Percentiles rank a stretch among this genome's conserved stretches.
Evolutionary conservation across 1,140 invertebrate species (phyloP).

Genomic region (Sminthurinus signatus): DNA sequence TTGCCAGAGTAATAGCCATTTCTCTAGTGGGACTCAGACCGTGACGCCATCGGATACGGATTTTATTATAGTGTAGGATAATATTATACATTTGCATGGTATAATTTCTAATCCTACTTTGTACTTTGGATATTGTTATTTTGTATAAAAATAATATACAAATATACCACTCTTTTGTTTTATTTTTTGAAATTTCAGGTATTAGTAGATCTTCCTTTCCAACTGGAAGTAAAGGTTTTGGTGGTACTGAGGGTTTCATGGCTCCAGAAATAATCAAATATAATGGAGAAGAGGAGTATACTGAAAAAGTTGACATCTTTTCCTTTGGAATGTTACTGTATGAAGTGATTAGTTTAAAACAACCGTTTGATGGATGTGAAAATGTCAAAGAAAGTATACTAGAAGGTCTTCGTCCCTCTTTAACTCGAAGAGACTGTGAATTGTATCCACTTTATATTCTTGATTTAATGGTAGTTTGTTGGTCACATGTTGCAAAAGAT

Average conservation of each 20-base stretch:
- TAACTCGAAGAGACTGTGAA: conserved; percentile 57
- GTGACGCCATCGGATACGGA: too few relatives aligned
- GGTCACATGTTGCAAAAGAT: conserved; percentile 78
- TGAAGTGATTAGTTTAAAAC: conserved; percentile 84
- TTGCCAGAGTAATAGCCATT: too few relatives aligned
- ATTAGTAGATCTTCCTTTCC: conserved; percentile 82
- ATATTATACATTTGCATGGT: too few relatives aligned
- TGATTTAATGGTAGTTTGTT: conserved; percentile 92
- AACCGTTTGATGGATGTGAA: conserved; percentile 91
- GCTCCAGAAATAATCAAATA: conserved; percentile 68
- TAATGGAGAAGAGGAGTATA: conserved; percentile 98
- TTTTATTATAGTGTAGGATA: too few relatives aligned
- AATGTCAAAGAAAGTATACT: conserved; percentile 93
- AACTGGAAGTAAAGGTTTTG: conserved; percentile 89
- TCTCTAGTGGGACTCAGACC: too few relatives aligned
- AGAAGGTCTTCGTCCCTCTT: conserved; percentile 81
- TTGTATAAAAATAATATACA: too few relatives aligned
- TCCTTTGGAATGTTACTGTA: conserved; percentile 99
- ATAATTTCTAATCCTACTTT: too few relatives aligned
- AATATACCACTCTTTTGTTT: too few relatives aligned
- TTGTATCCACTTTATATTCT: conserved; percentile 83
- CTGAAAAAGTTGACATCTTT: conserved; percentile 96
- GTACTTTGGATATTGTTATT: too few relatives aligned
- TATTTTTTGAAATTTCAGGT: conserved; percentile 48
- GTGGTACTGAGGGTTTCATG: conserved; percentile 96